Conservation (phyloP, 2,797 vertebrate species). For the Alauda arvensis region DNA sequence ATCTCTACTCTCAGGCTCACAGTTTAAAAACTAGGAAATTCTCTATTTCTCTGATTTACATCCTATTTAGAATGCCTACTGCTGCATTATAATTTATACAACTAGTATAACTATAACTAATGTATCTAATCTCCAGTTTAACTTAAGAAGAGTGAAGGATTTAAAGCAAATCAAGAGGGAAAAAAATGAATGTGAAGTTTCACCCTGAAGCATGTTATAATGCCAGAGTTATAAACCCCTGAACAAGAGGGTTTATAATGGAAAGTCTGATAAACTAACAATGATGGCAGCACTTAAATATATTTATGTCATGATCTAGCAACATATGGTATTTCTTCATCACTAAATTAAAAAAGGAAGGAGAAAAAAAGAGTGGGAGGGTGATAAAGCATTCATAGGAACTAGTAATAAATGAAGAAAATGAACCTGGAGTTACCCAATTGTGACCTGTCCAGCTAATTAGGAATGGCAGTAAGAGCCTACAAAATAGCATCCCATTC, state of each 20-base stretch:
- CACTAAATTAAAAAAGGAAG: constrained; percentile 32
- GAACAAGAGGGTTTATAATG: constrained; percentile 58
- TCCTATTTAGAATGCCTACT: constrained; percentile 41
- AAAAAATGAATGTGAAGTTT: constrained; percentile 52
- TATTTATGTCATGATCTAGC: constrained; percentile 49
- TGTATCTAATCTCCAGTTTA: constrained; percentile 61
- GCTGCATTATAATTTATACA: constrained; percentile 45
- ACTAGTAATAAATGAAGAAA: not conserved
- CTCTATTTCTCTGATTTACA: constrained; percentile 43
- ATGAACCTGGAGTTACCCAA: not conserved
- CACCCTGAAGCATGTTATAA: constrained; percentile 52
- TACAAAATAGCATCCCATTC: constrained; percentile 12
- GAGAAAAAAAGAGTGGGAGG: not conserved
- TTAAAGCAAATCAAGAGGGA: constrained; percentile 49
- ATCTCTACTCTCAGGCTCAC: not conserved
- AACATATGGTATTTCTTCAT: constrained; percentile 44
- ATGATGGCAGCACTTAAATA: constrained; percentile 52
- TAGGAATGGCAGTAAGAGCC: not conserved
- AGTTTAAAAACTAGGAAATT: constrained; percentile 34
- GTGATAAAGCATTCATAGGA: not conserved
- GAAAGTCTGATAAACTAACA: constrained; percentile 61
- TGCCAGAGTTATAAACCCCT: constrained; percentile 46
- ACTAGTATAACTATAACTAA: constrained; percentile 64
- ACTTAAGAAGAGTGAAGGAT: constrained; percentile 59
- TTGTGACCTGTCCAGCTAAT: constrained; percentile 6